These are phyloP conservation scores for Chanos chanos DNA, from an alignment of 2,797 vertebrate species.

Conservation along the genomic window DNA sequence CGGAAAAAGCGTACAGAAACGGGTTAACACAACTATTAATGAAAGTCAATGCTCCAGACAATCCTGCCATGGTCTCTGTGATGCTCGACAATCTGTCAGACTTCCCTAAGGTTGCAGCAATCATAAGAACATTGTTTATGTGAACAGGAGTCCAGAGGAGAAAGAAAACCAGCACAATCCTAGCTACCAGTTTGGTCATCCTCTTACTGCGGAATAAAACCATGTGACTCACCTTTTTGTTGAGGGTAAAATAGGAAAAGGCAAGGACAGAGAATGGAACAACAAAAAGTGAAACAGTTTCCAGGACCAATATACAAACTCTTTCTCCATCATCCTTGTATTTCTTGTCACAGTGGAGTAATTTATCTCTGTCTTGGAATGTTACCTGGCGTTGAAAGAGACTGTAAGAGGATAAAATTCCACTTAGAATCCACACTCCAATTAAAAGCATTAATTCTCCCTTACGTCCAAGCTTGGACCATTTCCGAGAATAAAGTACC, in stretches of 20 bases:
- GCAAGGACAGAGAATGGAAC: conserved; percentile 30
- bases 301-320: conserved; percentile 6
- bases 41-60: conserved; percentile 31
- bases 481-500: conserved; percentile 44
- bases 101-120: neutral
- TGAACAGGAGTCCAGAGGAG: conserved; percentile 33
- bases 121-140: conserved; percentile 22
- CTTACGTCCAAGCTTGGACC: conserved; percentile 25
- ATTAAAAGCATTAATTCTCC: conserved; percentile 31
- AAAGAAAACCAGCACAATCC: conserved; percentile 44
- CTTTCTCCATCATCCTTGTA: conserved; percentile 3
- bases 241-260: conserved; percentile 37
- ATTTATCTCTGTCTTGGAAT: neutral
- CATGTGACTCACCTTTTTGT: conserved; percentile 35
- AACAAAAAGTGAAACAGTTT: conserved; percentile 31
- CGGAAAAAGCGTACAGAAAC: conserved; percentile 46
- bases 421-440: conserved; percentile 35
- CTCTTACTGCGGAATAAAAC: conserved; percentile 19
- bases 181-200: conserved; percentile 38
- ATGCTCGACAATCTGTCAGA: neutral
- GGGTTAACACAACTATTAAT: conserved; percentile 49
- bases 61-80: neutral
- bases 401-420: conserved; percentile 19
- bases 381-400: neutral
- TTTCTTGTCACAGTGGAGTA: neutral